Conservation (phyloP, 2,888 invertebrate species). For the Thera obeliscata region DNA sequence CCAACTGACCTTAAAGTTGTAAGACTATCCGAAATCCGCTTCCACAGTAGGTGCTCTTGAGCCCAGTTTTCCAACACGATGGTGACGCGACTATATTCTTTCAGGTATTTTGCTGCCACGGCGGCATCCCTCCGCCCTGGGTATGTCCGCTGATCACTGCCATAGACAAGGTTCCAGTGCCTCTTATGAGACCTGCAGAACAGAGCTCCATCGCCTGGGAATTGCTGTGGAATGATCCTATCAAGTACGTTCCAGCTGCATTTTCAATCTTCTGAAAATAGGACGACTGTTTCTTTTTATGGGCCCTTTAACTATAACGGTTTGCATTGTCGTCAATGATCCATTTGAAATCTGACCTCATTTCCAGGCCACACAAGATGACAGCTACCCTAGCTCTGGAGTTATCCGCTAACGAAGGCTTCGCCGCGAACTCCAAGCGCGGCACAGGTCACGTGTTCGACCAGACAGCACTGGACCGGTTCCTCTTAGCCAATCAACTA, state of each 20-base stretch:
- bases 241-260: slow-evolving; percentile 65
- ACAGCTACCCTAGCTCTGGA: slow-evolving; percentile 79
- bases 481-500: slow-evolving; percentile 86
- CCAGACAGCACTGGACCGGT: slow-evolving; percentile 87
- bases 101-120: slow-evolving; percentile 91
- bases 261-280: no score
- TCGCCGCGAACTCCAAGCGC: slow-evolving; percentile 86
- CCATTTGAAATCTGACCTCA: neutral
- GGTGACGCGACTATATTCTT: neutral
- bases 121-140: slow-evolving; percentile 90
- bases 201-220: slow-evolving; percentile 91
- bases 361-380: slow-evolving; percentile 66
- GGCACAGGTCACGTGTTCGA: slow-evolving; percentile 90
- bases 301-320: no score
- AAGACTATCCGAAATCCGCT: no score
- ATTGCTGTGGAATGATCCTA: slow-evolving; percentile 91
- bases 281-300: no score
- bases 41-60: neutral
- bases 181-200: slow-evolving; percentile 86
- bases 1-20: no score
- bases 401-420: slow-evolving; percentile 86
- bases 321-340: no score
- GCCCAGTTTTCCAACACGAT: neutral
- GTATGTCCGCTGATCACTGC: slow-evolving; percentile 85
- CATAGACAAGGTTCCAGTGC: slow-evolving; percentile 87